Conservation (phyloP, 30 jellyfish, hydroid and myxozoan genomes). For the Pelagia noctiluca region DNA sequence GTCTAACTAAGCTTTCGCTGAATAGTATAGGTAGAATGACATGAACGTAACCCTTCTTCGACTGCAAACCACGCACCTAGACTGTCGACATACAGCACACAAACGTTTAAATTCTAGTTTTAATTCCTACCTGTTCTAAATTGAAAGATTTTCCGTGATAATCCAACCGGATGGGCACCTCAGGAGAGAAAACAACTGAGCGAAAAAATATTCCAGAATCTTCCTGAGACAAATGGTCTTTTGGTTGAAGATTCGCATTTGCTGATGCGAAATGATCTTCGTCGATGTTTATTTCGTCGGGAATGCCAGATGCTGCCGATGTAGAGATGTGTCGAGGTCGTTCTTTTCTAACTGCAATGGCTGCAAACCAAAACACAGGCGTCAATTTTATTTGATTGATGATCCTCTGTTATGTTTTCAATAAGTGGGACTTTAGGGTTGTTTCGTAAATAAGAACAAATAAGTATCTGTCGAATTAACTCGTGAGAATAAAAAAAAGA, state of each 20-base stretch:
- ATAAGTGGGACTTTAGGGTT: too few relatives aligned
- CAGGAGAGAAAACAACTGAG: constrained; percentile 95
- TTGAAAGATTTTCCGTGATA: constrained; percentile 93
- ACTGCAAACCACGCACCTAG: too few relatives aligned
- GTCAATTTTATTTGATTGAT: too few relatives aligned
- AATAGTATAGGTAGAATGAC: too few relatives aligned
- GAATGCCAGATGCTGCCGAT: constrained; percentile 49
- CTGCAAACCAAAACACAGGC: constrained; percentile 24
- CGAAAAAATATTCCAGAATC: constrained; percentile 74
- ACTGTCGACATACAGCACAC: too few relatives aligned
- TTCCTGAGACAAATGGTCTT: constrained; percentile 48
- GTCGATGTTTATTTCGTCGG: constrained; percentile 24
- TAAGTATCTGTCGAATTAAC: too few relatives aligned
- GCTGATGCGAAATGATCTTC: constrained; percentile 61
- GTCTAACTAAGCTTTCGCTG: too few relatives aligned
- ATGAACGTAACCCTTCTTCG: too few relatives aligned
- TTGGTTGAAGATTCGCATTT: background rate
- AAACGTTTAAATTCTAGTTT: too few relatives aligned
- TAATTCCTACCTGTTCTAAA: constrained; percentile 82
- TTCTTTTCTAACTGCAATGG: constrained; percentile 24
- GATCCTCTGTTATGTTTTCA: too few relatives aligned
- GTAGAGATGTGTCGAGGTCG: constrained; percentile 60
- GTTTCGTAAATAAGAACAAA: too few relatives aligned
- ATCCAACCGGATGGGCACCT: constrained; percentile 97
- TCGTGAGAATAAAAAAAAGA: too few relatives aligned